Conservation (phyloP, 1,140 invertebrate genomes). For the Bombus impatiens region DNA sequence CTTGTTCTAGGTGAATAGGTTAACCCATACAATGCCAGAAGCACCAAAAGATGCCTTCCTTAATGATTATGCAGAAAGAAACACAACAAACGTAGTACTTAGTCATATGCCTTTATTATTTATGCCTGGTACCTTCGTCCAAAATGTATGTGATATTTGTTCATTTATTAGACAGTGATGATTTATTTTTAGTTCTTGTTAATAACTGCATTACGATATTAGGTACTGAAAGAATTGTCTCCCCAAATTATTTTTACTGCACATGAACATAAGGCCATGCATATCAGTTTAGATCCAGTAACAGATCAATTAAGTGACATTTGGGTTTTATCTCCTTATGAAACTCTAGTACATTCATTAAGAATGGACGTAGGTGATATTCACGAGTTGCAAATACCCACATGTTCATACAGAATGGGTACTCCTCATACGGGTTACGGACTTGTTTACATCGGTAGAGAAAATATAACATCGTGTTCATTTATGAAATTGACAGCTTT, state of each 20-base stretch:
- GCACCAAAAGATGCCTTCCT: slow-evolving; percentile 83
- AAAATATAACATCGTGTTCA: slow-evolving; percentile 1
- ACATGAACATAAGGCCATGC: slow-evolving; percentile 90
- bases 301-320: slow-evolving; percentile 81
- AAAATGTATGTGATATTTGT: slow-evolving; percentile 81
- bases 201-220: slow-evolving; percentile 42
- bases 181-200: slow-evolving; percentile 22
- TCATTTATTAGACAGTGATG: not conserved
- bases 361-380: slow-evolving; percentile 82
- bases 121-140: slow-evolving; percentile 85
- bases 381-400: slow-evolving; percentile 94
- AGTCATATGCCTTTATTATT: slow-evolving; percentile 88
- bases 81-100: slow-evolving; percentile 85
- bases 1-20: slow-evolving; percentile 87
- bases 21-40: slow-evolving; percentile 83
- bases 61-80: slow-evolving; percentile 83
- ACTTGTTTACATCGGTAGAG: slow-evolving; percentile 89
- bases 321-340: slow-evolving; percentile 79
- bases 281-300: slow-evolving; percentile 81
- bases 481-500: not conserved
- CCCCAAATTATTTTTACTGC: slow-evolving; percentile 93
- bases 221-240: slow-evolving; percentile 86
- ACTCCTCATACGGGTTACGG: slow-evolving; percentile 92
- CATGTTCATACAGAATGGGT: slow-evolving; percentile 97
- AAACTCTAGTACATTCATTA: slow-evolving; percentile 81